Percentiles rank a stretch among this genome's conserved stretches.
These are phyloP conservation scores for Limnephilus rhombicus DNA, from an alignment of 2,888 invertebrate species.

Conservation along the genomic window DNA sequence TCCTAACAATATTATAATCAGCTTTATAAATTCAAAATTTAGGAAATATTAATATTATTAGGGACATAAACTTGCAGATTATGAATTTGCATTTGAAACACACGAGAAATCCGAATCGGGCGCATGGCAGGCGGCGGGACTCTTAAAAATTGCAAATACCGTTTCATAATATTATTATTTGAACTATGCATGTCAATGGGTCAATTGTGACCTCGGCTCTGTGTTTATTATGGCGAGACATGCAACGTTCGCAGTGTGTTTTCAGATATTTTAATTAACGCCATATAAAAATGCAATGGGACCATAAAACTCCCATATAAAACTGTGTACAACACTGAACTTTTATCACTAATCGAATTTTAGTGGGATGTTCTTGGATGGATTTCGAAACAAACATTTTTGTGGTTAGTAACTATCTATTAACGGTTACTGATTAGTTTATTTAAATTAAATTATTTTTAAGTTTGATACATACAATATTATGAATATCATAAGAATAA, in stretches of 20 bases:
- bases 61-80: slow-evolving; percentile 3
- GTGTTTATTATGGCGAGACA: slow-evolving; percentile 9
- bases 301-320: slow-evolving; percentile 4
- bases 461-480: too few relatives aligned
- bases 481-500: too few relatives aligned
- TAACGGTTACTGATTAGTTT: background rate
- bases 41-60: background rate
- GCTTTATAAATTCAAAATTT: background rate
- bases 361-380: background rate
- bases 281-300: slow-evolving; percentile 17
- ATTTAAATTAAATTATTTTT: too few relatives aligned
- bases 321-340: slow-evolving; percentile 4
- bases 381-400: background rate
- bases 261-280: slow-evolving; percentile 29
- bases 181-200: slow-evolving; percentile 34
- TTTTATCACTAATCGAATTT: slow-evolving; percentile 7
- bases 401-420: background rate
- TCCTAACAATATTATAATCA: background rate
- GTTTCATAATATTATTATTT: slow-evolving; percentile 10
- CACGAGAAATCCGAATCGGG: background rate
- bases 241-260: slow-evolving; percentile 17
- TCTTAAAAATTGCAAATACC: slow-evolving; percentile 19
- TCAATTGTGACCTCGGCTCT: background rate
- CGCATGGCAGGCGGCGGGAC: background rate
- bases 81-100: background rate